Conservation (phyloP, 2,888 invertebrate genomes). For the Ellobium chinense region DNA sequence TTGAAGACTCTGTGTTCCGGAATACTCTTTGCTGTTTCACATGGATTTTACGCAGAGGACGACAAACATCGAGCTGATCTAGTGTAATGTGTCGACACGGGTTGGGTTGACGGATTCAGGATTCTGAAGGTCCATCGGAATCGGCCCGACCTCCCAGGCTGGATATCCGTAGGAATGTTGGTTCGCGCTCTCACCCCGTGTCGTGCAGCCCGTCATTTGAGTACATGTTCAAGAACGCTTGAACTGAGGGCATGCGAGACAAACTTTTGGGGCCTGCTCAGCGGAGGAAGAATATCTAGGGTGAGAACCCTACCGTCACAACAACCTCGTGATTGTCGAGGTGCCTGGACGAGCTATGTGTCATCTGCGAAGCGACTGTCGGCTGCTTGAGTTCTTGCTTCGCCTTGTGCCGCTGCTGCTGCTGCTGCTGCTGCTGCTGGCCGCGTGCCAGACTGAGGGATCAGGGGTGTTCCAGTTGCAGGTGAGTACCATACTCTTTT, state of each 20-base stretch:
- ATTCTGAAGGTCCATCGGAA: too few species aligned
- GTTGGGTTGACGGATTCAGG: too few species aligned
- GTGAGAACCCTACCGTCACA: not conserved
- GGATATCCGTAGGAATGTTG: slow-evolving; percentile 37
- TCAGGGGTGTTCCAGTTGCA: slow-evolving; percentile 45
- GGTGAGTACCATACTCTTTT: slow-evolving; percentile 42
- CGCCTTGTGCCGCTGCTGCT: slow-evolving; percentile 21
- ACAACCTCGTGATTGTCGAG: slow-evolving; percentile 8
- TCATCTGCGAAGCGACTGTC: slow-evolving; percentile 28
- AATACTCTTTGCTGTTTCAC: too few species aligned
- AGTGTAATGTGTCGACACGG: too few species aligned
- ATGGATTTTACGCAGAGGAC: too few species aligned
- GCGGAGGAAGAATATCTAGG: slow-evolving; percentile 12
- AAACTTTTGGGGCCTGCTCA: not conserved
- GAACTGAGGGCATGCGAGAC: slow-evolving; percentile 20
- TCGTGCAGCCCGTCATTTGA: not conserved
- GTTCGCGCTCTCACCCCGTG: not conserved
- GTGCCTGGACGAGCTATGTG: slow-evolving; percentile 38
- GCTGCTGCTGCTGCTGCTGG: slow-evolving; percentile 28
- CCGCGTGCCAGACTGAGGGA: not conserved
- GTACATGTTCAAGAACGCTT: not conserved
- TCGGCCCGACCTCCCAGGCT: slow-evolving; percentile 10
- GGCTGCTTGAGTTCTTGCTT: slow-evolving; percentile 16
- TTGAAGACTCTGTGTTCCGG: too few species aligned
- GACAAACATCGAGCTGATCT: too few species aligned